Evolutionary conservation across 2,888 invertebrate genomes (phyloP), one percentile per base, ranked within the genome.

Genomic region (Eilema griseolum): DNA sequence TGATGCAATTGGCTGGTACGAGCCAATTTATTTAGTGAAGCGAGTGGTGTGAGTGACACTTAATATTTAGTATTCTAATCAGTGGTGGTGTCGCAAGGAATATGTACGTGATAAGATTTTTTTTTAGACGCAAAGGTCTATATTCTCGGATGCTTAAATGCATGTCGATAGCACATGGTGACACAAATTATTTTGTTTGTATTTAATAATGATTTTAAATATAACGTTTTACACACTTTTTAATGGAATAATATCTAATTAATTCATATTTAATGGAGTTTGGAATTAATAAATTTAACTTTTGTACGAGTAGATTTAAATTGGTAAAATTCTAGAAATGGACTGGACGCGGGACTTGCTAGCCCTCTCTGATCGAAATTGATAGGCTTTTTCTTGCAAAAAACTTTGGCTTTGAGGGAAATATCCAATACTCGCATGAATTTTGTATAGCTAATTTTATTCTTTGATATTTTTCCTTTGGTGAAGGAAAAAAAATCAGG

Each of bases 61-160:
- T 66, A 4, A 59, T 78, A 72, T 72, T 82, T 80, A 81, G 60
- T 73, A 82, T 82, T 82, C 83, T 78, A 79, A 82, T 82, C 82
- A 76, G 70, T 67, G 31, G 41, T 66, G 69, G 28, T 73, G 70
- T 37, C 61, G 62, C 69, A 72, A 74, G 23, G 61, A 63, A 62
- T 31, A 74, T 41, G 62, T 28, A 79, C 76, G 74, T 74, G 81
- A 76, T 81, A 74, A 80, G 77, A 37, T 37, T 73, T 62, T 81
- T 67, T 61, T 76, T 74, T 77, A 71, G 52, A 64, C 31, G 41
- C 63, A 72, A 46, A 71, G 70, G 60, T 57, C 69, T 73, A 31
- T 73, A 61, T 68, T 37, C 52, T 68, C 52, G 65, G 57, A 57
- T 66, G 46, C 63, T 59, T 60, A 65, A 61, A 66, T 74, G 69